These are phyloP conservation scores for Pseudolaguvia tuberculata DNA, from an alignment of 2,113 vertebrate genomes.

Conservation along the genomic window DNA sequence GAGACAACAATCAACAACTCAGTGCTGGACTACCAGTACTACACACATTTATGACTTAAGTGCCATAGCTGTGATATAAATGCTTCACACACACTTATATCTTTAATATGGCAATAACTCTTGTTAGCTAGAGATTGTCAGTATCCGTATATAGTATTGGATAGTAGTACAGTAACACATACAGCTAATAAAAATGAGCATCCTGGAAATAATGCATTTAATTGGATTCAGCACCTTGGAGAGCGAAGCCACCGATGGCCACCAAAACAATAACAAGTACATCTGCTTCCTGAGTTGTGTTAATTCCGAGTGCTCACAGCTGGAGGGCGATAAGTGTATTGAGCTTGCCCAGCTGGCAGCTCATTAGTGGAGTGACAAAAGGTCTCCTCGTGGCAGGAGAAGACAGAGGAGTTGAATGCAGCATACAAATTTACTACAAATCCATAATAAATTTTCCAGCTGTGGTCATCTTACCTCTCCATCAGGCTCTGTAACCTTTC, in stretches of 20 bases:
- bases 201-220: background rate
- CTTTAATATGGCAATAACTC: background rate
- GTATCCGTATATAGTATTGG: background rate
- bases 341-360: conserved; percentile 10
- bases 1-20: too few relatives aligned
- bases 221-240: background rate
- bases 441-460: background rate
- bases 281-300: conserved; percentile 19
- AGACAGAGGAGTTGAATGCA: background rate
- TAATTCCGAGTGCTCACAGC: conserved; percentile 18
- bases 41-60: background rate
- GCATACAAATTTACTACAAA: background rate
- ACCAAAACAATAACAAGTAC: conserved; percentile 17
- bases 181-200: background rate
- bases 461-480: background rate
- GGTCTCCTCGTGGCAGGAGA: conserved; percentile 5
- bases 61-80: background rate
- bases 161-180: background rate
- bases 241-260: background rate
- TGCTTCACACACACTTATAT: background rate
- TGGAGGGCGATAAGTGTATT: conserved; percentile 9
- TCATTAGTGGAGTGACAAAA: conserved; percentile 24
- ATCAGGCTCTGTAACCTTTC: background rate
- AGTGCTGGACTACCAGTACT: background rate
- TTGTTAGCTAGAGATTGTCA: too few relatives aligned